Conservation (phyloP, 2,797 vertebrate genomes). For the Danio tinwini region DNA sequence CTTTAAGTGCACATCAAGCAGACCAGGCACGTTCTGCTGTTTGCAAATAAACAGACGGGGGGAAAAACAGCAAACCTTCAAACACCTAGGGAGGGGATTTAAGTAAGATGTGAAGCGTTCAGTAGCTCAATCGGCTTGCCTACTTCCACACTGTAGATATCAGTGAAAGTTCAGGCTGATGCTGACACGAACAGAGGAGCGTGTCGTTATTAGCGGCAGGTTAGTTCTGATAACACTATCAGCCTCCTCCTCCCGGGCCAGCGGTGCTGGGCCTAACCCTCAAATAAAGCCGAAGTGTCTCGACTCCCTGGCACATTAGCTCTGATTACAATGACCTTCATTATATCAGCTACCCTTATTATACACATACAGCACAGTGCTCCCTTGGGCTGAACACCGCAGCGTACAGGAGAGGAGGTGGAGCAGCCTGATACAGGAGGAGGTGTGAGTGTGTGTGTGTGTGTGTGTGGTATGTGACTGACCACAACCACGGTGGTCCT, state of each 20-base stretch:
- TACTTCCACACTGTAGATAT: constrained; percentile 72
- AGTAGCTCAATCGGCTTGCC: constrained; percentile 67
- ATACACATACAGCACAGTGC: constrained; percentile 74
- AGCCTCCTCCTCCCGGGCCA: constrained; percentile 76
- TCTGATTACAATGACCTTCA: constrained; percentile 87
- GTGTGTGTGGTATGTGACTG: constrained; percentile 45
- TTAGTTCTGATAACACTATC: constrained; percentile 85
- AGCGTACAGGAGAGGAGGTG: constrained; percentile 69
- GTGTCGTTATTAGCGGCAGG: constrained; percentile 82
- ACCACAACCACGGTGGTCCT: constrained; percentile 25
- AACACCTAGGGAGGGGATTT: constrained; percentile 82
- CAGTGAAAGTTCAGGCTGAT: constrained; percentile 75
- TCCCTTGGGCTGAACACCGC: constrained; percentile 75
- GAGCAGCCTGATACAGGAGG: constrained; percentile 62
- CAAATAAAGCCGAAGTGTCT: constrained; percentile 80
- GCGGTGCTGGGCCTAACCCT: constrained; percentile 75
- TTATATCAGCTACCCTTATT: constrained; percentile 85
- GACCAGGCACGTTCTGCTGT: constrained; percentile 60
- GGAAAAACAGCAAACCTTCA: constrained; percentile 62
- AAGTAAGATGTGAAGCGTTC: constrained; percentile 71
- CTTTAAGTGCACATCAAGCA: constrained; percentile 69
- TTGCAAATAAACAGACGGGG: constrained; percentile 65
- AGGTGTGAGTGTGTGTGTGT: not conserved
- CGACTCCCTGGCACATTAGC: constrained; percentile 83
- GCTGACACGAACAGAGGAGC: constrained; percentile 76